These are phyloP conservation scores for Sphecodes monilicornis DNA, from an alignment of 2,888 invertebrate genomes.

Conservation along the genomic window DNA sequence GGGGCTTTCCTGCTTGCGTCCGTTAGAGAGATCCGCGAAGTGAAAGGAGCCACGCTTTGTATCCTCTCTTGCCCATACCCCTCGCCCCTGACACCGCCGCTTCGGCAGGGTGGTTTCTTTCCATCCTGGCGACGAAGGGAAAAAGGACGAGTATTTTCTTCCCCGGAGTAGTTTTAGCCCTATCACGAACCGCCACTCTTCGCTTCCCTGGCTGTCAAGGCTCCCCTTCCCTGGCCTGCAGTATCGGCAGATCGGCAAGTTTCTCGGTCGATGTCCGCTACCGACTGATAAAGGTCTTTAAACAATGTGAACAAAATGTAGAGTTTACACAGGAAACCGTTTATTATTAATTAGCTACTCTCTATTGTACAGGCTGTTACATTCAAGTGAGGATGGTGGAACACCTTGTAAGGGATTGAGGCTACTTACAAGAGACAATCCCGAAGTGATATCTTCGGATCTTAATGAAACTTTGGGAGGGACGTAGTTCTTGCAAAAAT, in stretches of 20 bases:
- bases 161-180: conserved; percentile 71
- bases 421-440: too few species aligned
- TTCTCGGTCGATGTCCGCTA: conserved; percentile 12
- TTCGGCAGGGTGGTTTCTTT: conserved; percentile 16
- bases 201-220: conserved; percentile 42
- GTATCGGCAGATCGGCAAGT: conserved; percentile 59
- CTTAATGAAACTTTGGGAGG: background rate
- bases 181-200: conserved; percentile 73
- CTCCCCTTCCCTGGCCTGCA: conserved; percentile 40
- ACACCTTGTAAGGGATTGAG: background rate
- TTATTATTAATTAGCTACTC: background rate
- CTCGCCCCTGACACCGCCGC: background rate
- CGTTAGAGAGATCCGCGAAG: conserved; percentile 58
- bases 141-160: conserved; percentile 62
- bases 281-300: background rate
- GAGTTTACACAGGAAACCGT: background rate
- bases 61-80: conserved; percentile 35
- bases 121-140: conserved; percentile 3
- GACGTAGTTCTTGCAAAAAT: background rate
- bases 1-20: conserved; percentile 47
- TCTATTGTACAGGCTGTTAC: background rate
- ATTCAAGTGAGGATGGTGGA: background rate
- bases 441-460: background rate
- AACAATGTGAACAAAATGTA: background rate
- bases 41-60: conserved; percentile 61